Evolutionary conservation across 2,113 vertebrate species (phyloP).

Genomic region (Silurus glanis): DNA sequence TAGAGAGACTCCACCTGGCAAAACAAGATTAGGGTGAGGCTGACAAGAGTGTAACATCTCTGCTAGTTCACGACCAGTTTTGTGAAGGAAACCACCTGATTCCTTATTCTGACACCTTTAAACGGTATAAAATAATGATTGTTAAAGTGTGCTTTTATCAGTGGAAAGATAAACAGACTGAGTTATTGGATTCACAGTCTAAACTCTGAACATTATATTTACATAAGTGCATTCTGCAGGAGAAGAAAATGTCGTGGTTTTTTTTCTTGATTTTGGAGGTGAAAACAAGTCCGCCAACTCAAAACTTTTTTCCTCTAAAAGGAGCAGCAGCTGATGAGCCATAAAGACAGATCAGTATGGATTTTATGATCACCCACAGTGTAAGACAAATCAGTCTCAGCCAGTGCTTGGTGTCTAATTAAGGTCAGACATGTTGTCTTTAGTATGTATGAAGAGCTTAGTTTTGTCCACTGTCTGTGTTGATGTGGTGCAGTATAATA

Average conservation of each 20-base stretch:
- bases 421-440: constrained; percentile 16
- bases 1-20: constrained; percentile 84
- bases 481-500: constrained; percentile 4
- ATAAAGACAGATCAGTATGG: not conserved
- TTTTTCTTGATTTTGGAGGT: constrained; percentile 37
- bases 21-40: constrained; percentile 80
- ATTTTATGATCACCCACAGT: constrained; percentile 11
- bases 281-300: not conserved
- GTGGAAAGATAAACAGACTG: constrained; percentile 59
- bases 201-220: constrained; percentile 63
- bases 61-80: constrained; percentile 72
- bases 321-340: constrained; percentile 21
- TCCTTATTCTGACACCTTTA: constrained; percentile 58
- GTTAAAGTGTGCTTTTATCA: constrained; percentile 54
- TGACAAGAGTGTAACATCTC: constrained; percentile 75
- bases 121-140: constrained; percentile 49
- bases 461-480: constrained; percentile 1
- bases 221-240: constrained; percentile 47
- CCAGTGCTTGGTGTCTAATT: not conserved
- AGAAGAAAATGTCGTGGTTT: constrained; percentile 38
- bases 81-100: constrained; percentile 72
- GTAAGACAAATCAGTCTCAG: not conserved
- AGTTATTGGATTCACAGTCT: constrained; percentile 58
- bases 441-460: not conserved
- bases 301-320: not conserved